Conservation (phyloP, 2,113 vertebrate species). For the Psittacula cyanocephala region DNA sequence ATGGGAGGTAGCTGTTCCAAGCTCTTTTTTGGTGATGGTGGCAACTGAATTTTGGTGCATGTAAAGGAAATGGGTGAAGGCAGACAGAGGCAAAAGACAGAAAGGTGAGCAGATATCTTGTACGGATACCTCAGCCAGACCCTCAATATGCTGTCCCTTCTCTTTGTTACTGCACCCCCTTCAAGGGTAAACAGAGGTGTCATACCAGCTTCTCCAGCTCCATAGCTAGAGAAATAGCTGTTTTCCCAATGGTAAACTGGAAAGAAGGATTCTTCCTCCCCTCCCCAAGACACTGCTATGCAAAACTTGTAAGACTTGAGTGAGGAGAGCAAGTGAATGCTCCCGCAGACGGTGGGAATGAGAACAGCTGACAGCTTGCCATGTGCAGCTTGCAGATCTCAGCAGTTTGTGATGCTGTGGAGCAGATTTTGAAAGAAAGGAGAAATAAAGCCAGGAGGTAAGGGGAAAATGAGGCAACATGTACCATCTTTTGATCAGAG, state of each 20-base stretch:
- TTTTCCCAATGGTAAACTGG: not conserved
- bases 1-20: not conserved
- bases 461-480: not conserved
- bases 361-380: constrained; percentile 33
- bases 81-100: not conserved
- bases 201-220: not conserved
- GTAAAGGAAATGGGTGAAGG: not conserved
- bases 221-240: not conserved
- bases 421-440: not conserved
- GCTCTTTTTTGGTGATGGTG: not conserved
- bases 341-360: not conserved
- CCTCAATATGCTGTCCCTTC: not conserved
- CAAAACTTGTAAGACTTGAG: constrained; percentile 9
- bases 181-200: not conserved
- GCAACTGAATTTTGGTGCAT: not conserved
- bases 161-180: not conserved
- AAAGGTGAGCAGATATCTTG: not conserved
- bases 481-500: not conserved
- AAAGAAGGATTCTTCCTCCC: not conserved
- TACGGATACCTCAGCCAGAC: not conserved
- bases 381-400: not conserved
- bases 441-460: not conserved
- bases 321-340: constrained; percentile 29
- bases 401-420: not conserved
- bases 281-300: not conserved